These are phyloP conservation scores for Vireo altiloquus DNA, from an alignment of 2,113 vertebrate genomes.

Conservation along the genomic window DNA sequence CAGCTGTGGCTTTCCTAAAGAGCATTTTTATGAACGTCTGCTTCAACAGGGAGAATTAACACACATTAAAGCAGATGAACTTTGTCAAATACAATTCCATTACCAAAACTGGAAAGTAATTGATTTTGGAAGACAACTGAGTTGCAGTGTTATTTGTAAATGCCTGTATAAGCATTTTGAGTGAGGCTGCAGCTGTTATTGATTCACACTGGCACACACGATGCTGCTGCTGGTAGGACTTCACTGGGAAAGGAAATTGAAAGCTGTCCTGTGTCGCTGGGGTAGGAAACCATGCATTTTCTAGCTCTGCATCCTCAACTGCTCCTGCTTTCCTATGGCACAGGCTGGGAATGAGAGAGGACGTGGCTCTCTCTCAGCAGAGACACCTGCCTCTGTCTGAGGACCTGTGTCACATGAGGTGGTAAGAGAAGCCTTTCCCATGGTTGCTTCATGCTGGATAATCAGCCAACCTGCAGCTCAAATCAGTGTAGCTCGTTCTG, in stretches of 20 bases:
- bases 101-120: constrained; percentile 1
- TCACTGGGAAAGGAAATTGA: neutral
- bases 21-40: neutral
- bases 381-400: neutral
- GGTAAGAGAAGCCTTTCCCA: neutral
- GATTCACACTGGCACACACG: neutral
- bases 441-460: neutral
- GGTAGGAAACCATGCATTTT: neutral
- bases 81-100: constrained; percentile 40
- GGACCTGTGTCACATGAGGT: neutral
- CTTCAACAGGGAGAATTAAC: constrained; percentile 12
- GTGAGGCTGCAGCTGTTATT: neutral
- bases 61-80: neutral
- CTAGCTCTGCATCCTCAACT: neutral
- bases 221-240: neutral
- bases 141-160: constrained; percentile 51
- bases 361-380: fast-evolving
- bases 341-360: neutral
- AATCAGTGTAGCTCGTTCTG: neutral
- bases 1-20: neutral
- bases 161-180: neutral
- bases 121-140: constrained; percentile 22
- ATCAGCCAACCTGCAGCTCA: neutral
- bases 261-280: neutral
- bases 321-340: neutral